Conservation (phyloP, 2,113 vertebrate species). For the Leucopsar rothschildi region DNA sequence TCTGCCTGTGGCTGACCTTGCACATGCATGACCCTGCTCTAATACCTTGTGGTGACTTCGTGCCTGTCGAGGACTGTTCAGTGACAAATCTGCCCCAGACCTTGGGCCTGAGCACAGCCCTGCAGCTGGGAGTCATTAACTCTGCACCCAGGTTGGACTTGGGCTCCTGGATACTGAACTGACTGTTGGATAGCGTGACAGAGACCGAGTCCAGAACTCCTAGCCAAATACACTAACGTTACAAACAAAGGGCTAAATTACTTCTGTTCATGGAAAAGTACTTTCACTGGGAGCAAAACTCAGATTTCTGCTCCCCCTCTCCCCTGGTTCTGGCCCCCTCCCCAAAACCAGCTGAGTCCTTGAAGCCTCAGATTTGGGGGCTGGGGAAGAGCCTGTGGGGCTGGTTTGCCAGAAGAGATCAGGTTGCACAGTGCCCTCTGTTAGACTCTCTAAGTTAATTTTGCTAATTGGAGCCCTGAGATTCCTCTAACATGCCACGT, state of each 20-base stretch:
- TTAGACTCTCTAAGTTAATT: conserved; percentile 71
- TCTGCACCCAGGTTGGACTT: background rate
- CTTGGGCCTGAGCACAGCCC: background rate
- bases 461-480: conserved; percentile 66
- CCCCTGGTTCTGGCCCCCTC: background rate
- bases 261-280: conserved; percentile 21
- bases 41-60: background rate
- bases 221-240: conserved; percentile 20
- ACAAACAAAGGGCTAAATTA: conserved; percentile 38
- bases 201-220: background rate
- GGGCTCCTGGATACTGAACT: conserved; percentile 2
- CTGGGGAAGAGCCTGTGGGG: conserved; percentile 48
- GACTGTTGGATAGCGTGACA: background rate
- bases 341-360: background rate
- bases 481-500: conserved; percentile 43
- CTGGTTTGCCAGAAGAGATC: conserved; percentile 69
- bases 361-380: conserved; percentile 1
- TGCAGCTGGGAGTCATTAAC: conserved; percentile 35
- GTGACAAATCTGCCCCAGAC: background rate
- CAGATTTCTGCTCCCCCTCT: background rate
- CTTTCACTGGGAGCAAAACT: background rate
- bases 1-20: background rate
- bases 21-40: background rate
- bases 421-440: conserved; percentile 67
- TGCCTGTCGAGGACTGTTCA: background rate